phyloP scores from a whole-genome alignment of 2,888 invertebrate genomes.

The Tricholauxania praeusta region DNA sequence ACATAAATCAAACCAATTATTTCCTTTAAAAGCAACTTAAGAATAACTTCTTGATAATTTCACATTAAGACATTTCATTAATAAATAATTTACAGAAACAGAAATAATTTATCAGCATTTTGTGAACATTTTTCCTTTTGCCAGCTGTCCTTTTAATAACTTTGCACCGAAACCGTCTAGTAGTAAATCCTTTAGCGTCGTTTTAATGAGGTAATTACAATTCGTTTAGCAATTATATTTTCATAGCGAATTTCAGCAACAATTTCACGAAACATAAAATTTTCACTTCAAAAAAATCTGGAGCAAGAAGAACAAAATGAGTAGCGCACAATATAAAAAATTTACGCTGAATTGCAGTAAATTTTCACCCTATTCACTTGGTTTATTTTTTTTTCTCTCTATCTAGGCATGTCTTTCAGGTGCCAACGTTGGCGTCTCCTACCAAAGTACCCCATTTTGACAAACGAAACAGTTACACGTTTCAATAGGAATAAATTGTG shows the following conservation, averaged over 20 bases:
- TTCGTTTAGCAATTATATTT: conserved; percentile 64
- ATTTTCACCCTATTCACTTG: conserved; percentile 24
- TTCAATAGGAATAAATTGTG: conserved; percentile 55
- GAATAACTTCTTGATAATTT: no score
- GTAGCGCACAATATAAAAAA: conserved; percentile 3
- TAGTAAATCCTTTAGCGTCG: conserved; percentile 56
- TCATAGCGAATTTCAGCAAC: conserved; percentile 47
- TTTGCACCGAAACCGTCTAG: neutral
- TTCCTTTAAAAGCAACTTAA: no score
- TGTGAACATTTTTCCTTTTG: neutral
- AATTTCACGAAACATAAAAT: conserved; percentile 49
- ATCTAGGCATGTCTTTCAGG: conserved; percentile 11
- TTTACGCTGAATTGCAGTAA: conserved; percentile 11
- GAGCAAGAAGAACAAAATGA: neutral
- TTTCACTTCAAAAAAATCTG: neutral
- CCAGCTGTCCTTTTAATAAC: neutral
- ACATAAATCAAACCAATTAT: no score
- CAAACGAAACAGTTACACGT: conserved; percentile 39
- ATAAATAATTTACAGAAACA: no score
- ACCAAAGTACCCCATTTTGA: neutral
- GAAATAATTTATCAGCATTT: no score
- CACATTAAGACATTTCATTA: no score
- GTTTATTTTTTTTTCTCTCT: conserved; percentile 31
- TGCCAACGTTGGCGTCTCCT: neutral
- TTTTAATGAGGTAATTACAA: conserved; percentile 65